A percentile compares a stretch with the other conserved stretches of the same genome.
Evolutionary conservation across 2,113 vertebrate species (phyloP).

Genomic region (Otocyon megalotis): DNA sequence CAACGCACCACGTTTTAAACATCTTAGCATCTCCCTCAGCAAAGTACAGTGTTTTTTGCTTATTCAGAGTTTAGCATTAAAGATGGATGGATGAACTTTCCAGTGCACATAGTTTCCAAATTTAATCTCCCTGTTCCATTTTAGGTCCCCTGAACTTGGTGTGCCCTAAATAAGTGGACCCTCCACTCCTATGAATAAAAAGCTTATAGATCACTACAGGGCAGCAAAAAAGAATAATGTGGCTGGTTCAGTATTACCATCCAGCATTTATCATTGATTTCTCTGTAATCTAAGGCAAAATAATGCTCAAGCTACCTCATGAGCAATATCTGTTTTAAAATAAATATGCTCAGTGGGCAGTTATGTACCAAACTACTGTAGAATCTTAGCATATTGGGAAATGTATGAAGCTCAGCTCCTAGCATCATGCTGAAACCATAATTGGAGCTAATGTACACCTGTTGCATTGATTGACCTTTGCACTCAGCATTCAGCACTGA

Average conservation of each 20-base stretch:
- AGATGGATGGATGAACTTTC: neutral
- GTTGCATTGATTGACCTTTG: neutral
- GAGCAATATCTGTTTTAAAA: neutral
- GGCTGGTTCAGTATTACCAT: neutral
- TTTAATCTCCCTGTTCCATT: neutral
- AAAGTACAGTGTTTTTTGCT: neutral
- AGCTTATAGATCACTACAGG: neutral
- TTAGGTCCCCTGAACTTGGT: neutral
- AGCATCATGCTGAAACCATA: neutral
- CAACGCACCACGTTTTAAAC: neutral
- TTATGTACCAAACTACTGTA: neutral
- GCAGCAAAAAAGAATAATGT: neutral
- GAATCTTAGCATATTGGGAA: neutral
- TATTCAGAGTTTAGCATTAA: conserved; percentile 24
- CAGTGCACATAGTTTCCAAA: neutral
- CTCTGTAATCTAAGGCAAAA: neutral
- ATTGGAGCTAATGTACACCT: neutral
- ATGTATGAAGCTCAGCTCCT: neutral
- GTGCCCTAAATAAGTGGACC: neutral
- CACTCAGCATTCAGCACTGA: neutral
- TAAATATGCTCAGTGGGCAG: neutral
- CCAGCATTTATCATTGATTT: neutral
- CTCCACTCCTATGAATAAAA: neutral
- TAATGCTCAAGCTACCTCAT: neutral
- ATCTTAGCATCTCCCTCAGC: neutral